Conservation (phyloP, 35 echinoderm and acorn worm species). For the Apostichopus parvimensis region DNA sequence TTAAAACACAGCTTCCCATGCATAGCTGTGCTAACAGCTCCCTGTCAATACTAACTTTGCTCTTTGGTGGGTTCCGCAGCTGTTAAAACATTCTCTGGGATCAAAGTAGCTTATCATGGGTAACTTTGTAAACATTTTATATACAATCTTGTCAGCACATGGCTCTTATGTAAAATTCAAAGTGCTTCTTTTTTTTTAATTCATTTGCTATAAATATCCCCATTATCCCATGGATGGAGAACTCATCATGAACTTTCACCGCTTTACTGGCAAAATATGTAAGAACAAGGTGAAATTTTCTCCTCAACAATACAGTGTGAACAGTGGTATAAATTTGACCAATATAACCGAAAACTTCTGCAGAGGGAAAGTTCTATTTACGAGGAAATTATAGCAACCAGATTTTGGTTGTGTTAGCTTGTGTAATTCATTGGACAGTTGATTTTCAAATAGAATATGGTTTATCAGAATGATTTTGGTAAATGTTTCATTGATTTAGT, state of each 20-base stretch:
- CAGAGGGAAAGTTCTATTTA: neutral
- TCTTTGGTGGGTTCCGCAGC: neutral
- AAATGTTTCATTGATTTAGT: neutral
- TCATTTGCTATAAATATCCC: too few relatives aligned
- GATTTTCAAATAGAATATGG: too few relatives aligned
- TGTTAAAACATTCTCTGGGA: conserved; percentile 33
- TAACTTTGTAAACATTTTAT: conserved; percentile 16
- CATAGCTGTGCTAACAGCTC: neutral
- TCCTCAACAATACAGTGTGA: neutral
- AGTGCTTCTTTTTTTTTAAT: neutral
- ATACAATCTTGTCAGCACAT: neutral
- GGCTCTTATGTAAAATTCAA: neutral
- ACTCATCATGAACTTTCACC: neutral
- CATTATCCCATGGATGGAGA: neutral
- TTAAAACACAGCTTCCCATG: neutral
- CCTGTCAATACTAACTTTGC: neutral
- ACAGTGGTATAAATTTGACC: neutral
- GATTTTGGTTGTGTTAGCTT: too few relatives aligned
- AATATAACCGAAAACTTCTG: neutral
- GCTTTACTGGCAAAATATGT: neutral
- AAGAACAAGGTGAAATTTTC: neutral
- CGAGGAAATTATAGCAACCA: too few relatives aligned
- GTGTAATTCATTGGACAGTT: too few relatives aligned
- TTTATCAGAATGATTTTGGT: too few relatives aligned
- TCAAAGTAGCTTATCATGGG: neutral